A percentile compares a stretch with the other conserved stretches of the same genome.
Evolutionary conservation across 2,797 vertebrate genomes (phyloP).

Genomic region (Pangasius mekongensis): DNA sequence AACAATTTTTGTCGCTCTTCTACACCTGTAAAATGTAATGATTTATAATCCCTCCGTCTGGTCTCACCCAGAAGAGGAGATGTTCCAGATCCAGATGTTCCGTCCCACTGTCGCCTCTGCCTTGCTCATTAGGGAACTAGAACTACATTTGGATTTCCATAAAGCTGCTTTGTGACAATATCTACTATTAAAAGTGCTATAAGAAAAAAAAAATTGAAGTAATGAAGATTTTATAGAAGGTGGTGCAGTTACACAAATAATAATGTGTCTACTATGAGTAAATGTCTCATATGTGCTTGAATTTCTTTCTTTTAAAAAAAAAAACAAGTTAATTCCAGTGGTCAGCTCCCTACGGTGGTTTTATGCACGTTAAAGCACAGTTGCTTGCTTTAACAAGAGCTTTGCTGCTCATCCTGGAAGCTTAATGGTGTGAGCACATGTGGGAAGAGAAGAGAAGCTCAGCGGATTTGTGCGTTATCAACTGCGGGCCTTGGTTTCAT

Average conservation of each 20-base stretch:
- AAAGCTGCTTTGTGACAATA: not conserved
- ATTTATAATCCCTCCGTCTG: not conserved
- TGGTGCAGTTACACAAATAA: not conserved
- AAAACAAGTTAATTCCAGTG: not conserved
- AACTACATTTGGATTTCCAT: not conserved
- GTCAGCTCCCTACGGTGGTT: constrained; percentile 11
- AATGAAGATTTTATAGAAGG: not conserved
- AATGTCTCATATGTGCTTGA: not conserved
- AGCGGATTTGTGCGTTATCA: constrained; percentile 55
- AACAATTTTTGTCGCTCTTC: not conserved
- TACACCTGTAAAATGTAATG: not conserved
- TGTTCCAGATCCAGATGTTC: not conserved
- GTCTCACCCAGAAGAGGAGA: not conserved
- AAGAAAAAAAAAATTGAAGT: not conserved
- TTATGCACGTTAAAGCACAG: not conserved
- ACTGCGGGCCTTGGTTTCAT: constrained; percentile 47
- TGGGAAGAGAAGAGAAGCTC: constrained; percentile 57
- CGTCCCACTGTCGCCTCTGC: not conserved
- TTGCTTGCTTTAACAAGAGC: constrained; percentile 39
- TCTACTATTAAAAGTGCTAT: not conserved
- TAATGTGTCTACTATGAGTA: not conserved
- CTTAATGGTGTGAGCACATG: constrained; percentile 66
- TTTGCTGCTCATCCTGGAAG: constrained; percentile 44
- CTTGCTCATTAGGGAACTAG: not conserved
- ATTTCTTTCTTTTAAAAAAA: not conserved